Evolutionary conservation across 2,888 invertebrate genomes (phyloP).

Genomic region (Heteromurus nitidus): DNA sequence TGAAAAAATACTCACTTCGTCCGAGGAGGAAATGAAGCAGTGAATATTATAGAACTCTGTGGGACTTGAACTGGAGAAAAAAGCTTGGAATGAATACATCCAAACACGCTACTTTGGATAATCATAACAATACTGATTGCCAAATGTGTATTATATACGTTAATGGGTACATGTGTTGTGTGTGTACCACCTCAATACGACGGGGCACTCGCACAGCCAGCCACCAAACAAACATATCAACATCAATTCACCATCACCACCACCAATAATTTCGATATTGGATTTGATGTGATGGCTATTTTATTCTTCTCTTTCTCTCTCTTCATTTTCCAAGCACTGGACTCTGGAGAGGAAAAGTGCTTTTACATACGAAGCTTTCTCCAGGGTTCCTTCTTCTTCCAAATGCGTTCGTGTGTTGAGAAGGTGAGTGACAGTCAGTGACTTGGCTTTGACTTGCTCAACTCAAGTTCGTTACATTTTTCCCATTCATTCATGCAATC

Average conservation of each 20-base stretch:
- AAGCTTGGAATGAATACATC: too few species aligned
- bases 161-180: neutral
- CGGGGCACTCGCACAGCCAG: too few species aligned
- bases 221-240: neutral
- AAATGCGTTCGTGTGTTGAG: neutral
- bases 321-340: neutral
- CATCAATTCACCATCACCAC: neutral
- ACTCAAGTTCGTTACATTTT: neutral
- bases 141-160: neutral
- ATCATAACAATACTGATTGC: neutral
- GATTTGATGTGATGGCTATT: neutral
- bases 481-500: constrained; percentile 8
- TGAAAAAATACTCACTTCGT: too few species aligned
- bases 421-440: constrained; percentile 13
- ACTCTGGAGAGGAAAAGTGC: neutral
- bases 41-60: too few species aligned
- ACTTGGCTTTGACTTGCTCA: neutral
- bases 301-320: neutral
- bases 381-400: too few species aligned
- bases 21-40: too few species aligned
- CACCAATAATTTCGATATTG: neutral
- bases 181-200: neutral
- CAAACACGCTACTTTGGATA: too few species aligned
- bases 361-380: constrained; percentile 4
- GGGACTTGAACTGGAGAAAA: too few species aligned